Evolutionary conservation across 1,140 invertebrate species (phyloP), one percentile per base, ranked within the genome.

Genomic region (Samia ricini): DNA sequence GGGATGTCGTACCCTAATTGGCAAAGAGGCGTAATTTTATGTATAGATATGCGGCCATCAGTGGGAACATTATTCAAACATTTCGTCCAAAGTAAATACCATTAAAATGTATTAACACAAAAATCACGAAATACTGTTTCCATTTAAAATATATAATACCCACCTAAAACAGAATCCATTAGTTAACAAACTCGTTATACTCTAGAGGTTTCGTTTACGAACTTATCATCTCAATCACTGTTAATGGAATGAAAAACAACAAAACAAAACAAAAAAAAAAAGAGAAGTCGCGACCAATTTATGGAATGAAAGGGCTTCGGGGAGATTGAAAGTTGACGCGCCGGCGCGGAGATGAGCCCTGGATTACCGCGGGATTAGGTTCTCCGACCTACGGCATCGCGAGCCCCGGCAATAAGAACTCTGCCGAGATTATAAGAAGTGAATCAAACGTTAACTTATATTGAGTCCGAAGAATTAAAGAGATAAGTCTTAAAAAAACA

Each of bases 361-460:
- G 71, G 76, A 72, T 75, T 75, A 75, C 55, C 49, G n/a, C 60
- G 63, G 70, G 69, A 76, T 74, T 71, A 69, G 54, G 61, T 50
- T 22, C 56, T 59, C 63, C 42, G 33, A 36, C 59, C 60, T 20
- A 50, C 56, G 64, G 52, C 60, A 66, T 56, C 59, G 63, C 59
- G 56, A 55, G 48, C 57, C 49, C 56, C 60, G 59, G 63, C 65
- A 78, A 77, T 80, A 81, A 77, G 73, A 77, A 71, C 66, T 77
- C 67, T 58, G 64, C 56, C 23, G 69, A 74, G 79, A 83, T 81
- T 83, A 77, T 66, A 72, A 75, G 77, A 76, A 77, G 82, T 80
- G 77, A 82, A 87, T 83, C 79, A 82, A 84, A 82, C 72, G 77
- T 74, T 70, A 63, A 63, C 64, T 68, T 80, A 81, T 83, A 85